Evolutionary conservation across 1,140 invertebrate genomes (phyloP).

Genomic region (Cherax destructor): DNA sequence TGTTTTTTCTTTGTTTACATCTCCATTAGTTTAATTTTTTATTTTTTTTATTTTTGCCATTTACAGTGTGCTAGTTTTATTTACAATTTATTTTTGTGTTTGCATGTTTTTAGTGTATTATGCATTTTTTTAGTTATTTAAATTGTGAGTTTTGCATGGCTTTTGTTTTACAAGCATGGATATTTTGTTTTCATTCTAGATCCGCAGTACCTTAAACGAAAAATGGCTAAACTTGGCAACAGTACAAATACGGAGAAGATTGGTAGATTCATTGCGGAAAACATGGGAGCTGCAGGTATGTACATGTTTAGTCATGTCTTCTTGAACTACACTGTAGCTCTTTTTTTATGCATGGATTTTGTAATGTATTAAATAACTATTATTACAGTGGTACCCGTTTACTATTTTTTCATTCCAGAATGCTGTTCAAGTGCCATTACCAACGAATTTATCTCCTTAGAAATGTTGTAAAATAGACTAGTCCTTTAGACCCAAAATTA

Average conservation of each 20-base stretch:
- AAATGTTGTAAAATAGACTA: too few relatives aligned
- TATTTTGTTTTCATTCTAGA: conserved; percentile 55
- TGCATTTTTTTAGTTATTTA: background rate
- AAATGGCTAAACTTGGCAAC: conserved; percentile 67
- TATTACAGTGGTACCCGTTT: background rate
- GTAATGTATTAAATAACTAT: background rate
- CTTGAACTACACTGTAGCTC: too few relatives aligned
- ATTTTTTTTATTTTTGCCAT: background rate
- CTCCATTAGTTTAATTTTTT: background rate
- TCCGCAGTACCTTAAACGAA: conserved; percentile 68
- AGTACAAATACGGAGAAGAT: conserved; percentile 64
- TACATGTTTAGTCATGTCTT: background rate
- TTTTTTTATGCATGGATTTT: background rate
- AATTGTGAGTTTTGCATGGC: conserved; percentile 11
- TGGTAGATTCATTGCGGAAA: conserved; percentile 66
- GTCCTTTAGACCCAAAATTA: too few relatives aligned
- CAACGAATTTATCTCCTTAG: too few relatives aligned
- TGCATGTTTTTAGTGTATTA: conserved; percentile 13
- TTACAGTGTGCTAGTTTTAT: background rate
- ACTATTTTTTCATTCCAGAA: too few relatives aligned
- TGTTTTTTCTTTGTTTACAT: background rate
- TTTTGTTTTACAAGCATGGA: conserved; percentile 57
- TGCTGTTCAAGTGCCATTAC: too few relatives aligned
- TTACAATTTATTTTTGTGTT: background rate
- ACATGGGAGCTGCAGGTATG: conserved; percentile 52